Evolutionary conservation across 2,888 invertebrate genomes (phyloP).

Genomic region (Perdita meconis): DNA sequence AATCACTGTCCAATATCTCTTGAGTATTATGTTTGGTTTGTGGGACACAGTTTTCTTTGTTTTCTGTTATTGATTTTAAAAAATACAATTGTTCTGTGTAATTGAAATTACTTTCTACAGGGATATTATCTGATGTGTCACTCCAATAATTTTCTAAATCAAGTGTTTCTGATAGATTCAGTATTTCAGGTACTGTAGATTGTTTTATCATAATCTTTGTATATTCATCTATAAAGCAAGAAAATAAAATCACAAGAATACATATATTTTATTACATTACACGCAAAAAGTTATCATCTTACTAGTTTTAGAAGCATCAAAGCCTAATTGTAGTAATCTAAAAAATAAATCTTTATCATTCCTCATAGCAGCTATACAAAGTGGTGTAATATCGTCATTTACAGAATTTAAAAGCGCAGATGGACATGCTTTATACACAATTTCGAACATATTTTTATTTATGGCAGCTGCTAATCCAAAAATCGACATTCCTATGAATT

Average conservation of each 20-base stretch:
- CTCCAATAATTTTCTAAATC: conserved; percentile 78
- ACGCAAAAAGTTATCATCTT: conserved; percentile 41
- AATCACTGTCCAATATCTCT: background rate
- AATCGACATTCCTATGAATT: conserved; percentile 75
- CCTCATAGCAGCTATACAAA: conserved; percentile 80
- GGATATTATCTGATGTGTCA: conserved; percentile 69
- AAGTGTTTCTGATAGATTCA: conserved; percentile 65
- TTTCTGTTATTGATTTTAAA: background rate
- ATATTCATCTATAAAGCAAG: conserved; percentile 71
- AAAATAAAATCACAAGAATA: background rate
- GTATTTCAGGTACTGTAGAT: conserved; percentile 77
- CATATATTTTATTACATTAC: background rate
- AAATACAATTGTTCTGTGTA: background rate
- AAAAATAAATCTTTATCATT: conserved; percentile 78
- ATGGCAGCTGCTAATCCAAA: conserved; percentile 78
- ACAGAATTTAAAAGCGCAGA: conserved; percentile 70
- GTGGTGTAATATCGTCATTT: conserved; percentile 78
- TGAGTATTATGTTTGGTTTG: background rate
- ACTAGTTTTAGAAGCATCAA: conserved; percentile 74
- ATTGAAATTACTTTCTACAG: conserved; percentile 21
- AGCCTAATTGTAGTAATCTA: conserved; percentile 74
- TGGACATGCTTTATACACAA: conserved; percentile 73
- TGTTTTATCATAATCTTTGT: conserved; percentile 78
- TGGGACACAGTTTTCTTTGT: background rate
- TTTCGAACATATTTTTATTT: conserved; percentile 76